Percentiles rank a stretch among this genome's conserved stretches.
phyloP scores from a whole-genome alignment of 1,140 invertebrate species.

The Brachystomella parvula region DNA sequence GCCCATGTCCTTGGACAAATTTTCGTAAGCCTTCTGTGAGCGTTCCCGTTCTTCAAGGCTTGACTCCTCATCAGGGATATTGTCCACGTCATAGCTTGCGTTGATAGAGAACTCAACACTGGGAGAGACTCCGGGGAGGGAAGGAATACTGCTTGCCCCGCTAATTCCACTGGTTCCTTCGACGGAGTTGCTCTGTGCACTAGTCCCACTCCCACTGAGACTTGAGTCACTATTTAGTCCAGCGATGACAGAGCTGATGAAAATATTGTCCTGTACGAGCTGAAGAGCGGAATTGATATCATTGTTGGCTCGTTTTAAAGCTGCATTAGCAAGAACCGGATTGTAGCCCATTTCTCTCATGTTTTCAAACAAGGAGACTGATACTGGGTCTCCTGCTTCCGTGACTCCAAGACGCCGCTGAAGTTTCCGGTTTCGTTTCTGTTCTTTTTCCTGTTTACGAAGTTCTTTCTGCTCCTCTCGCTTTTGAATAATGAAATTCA shows the following conservation, averaged over 20 bases:
- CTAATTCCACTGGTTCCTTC: conserved; percentile 7
- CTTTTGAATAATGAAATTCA: conserved; percentile 54
- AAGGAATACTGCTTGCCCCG: not conserved
- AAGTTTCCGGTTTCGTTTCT: conserved; percentile 48
- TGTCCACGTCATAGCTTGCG: conserved; percentile 8
- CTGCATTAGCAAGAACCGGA: conserved; percentile 48
- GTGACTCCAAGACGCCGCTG: conserved; percentile 45
- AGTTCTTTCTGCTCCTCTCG: conserved; percentile 49
- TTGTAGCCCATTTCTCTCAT: conserved; percentile 60
- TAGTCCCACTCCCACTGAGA: not conserved
- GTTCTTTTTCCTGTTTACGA: conserved; percentile 46
- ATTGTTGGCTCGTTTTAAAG: conserved; percentile 58
- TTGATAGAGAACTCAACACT: not conserved
- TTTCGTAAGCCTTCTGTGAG: conserved; percentile 48
- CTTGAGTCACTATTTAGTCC: conserved; percentile 22
- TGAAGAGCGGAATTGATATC: conserved; percentile 56
- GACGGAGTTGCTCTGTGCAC: not conserved
- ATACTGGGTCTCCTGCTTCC: conserved; percentile 43
- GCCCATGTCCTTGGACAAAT: conserved; percentile 52
- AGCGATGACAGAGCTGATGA: conserved; percentile 43
- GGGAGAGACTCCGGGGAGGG: not conserved
- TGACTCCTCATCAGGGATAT: conserved; percentile 14
- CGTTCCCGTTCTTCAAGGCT: conserved; percentile 40
- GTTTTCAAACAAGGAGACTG: conserved; percentile 46
- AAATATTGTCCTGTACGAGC: conserved; percentile 51